Conservation (phyloP, 2,113 vertebrate genomes). For the Oncorhynchus masou region DNA sequence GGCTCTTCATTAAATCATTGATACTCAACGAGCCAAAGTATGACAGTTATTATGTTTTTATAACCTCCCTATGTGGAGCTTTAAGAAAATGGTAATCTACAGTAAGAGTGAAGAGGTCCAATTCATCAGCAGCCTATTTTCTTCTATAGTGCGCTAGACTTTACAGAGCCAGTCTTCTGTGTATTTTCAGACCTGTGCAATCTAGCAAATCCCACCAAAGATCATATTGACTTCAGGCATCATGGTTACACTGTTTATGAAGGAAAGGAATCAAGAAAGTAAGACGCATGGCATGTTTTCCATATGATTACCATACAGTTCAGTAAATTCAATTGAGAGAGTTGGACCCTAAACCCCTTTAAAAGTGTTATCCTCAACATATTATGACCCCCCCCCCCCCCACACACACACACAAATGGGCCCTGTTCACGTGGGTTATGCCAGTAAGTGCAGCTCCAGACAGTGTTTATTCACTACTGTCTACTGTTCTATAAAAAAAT, state of each 20-base stretch:
- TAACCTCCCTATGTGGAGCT: not conserved
- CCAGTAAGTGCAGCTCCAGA: slow-evolving; percentile 64
- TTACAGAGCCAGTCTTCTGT: not conserved
- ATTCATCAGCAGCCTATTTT: not conserved
- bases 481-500: slow-evolving; percentile 75
- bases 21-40: slow-evolving; percentile 5
- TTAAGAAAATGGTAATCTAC: not conserved
- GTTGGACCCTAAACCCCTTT: not conserved
- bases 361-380: not conserved
- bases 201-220: not conserved
- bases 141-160: not conserved
- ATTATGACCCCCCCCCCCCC: not conserved
- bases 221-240: slow-evolving; percentile 3
- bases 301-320: not conserved
- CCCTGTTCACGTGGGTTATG: slow-evolving; percentile 51
- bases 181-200: not conserved
- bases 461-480: slow-evolving; percentile 69
- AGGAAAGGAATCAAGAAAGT: not conserved
- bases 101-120: not conserved
- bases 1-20: not conserved
- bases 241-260: slow-evolving; percentile 1
- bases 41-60: slow-evolving; percentile 13
- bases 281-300: not conserved
- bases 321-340: not conserved
- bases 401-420: not conserved